Percentiles rank a stretch among this genome's conserved stretches.
Evolutionary conservation across 1,140 invertebrate genomes (phyloP).

Genomic region (Drosophila novamexicana): DNA sequence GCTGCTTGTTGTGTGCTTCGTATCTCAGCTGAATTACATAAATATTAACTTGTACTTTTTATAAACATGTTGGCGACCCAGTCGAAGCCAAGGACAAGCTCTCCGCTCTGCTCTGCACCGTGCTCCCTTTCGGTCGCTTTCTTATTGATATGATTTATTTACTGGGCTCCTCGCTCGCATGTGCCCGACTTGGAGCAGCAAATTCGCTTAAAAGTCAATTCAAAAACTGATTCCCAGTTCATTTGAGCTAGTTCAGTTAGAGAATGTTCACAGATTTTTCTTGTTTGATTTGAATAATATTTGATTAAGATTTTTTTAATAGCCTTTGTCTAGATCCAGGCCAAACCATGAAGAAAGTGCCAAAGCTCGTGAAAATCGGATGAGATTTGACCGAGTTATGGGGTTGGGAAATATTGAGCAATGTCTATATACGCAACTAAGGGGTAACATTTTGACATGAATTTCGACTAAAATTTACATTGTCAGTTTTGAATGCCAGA

Average conservation of each 20-base stretch:
- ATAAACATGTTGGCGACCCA: conserved; percentile 68
- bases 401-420: too few species aligned
- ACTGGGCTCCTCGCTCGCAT: conserved; percentile 32
- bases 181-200: background rate
- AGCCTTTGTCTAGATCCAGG: too few species aligned
- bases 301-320: too few species aligned
- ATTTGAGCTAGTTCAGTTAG: conserved; percentile 1
- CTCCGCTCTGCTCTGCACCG: background rate
- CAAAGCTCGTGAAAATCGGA: too few species aligned
- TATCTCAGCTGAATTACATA: conserved; percentile 72
- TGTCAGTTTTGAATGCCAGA: too few species aligned
- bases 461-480: too few species aligned
- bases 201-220: conserved; percentile 32
- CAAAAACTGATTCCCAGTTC: background rate
- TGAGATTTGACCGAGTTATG: too few species aligned
- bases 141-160: conserved; percentile 74
- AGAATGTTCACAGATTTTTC: background rate
- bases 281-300: too few species aligned
- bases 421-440: too few species aligned
- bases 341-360: too few species aligned
- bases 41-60: conserved; percentile 82
- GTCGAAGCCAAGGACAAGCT: conserved; percentile 18
- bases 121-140: conserved; percentile 9
- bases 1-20: conserved; percentile 39
- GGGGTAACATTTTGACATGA: too few species aligned